A percentile compares a stretch with the other conserved stretches of the same genome.
Evolutionary conservation across 1,140 invertebrate species (phyloP).

Genomic region (Halictus rubicundus): DNA sequence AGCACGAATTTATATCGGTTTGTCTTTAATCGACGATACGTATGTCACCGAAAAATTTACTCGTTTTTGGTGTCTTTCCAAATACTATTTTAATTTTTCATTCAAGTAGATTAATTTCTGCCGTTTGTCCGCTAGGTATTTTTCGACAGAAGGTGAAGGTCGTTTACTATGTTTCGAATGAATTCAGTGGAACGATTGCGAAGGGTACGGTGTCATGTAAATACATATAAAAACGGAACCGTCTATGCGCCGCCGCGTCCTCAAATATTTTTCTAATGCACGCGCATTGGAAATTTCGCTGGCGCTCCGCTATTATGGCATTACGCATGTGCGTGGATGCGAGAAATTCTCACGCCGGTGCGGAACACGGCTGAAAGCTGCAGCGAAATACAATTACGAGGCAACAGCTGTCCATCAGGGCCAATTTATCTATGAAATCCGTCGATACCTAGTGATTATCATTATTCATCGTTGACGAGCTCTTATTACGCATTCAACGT

Average conservation of each 20-base stretch:
- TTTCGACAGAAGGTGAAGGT: no score
- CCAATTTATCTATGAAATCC: conserved; percentile 53
- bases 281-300: background rate
- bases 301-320: background rate
- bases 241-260: no score
- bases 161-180: background rate
- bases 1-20: no score
- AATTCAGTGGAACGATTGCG: background rate
- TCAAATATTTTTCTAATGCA: conserved; percentile 1
- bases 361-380: conserved; percentile 28
- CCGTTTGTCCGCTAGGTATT: no score
- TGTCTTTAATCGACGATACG: no score
- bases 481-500: conserved; percentile 8
- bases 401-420: conserved; percentile 51
- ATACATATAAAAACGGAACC: background rate
- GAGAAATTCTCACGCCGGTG: conserved; percentile 24
- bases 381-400: conserved; percentile 50
- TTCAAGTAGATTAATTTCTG: no score
- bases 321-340: conserved; percentile 23
- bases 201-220: background rate
- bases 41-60: no score
- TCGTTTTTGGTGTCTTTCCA: no score
- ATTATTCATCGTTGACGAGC: conserved; percentile 52
- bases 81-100: no score
- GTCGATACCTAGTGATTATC: conserved; percentile 49